A percentile compares a stretch with the other conserved stretches of the same genome.
These are phyloP conservation scores for Notamacropus eugenii DNA, from an alignment of 2,797 vertebrate genomes.

Conservation along the genomic window DNA sequence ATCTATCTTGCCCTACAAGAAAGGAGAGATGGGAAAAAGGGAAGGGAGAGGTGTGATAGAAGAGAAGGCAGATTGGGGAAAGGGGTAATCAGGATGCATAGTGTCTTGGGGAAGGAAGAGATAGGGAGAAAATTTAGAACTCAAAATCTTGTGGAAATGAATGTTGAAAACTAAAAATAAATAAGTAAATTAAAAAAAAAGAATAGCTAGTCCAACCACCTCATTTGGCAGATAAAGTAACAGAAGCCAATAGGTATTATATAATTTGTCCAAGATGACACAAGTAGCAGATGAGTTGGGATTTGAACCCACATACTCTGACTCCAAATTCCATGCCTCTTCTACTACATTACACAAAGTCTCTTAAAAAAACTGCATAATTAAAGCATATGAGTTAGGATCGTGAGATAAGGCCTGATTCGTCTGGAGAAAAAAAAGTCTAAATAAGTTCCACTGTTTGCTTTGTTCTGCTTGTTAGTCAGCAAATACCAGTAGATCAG, in stretches of 20 bases:
- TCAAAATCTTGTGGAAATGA: no score
- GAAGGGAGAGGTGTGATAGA: no score
- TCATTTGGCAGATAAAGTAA: neutral
- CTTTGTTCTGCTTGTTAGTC: neutral
- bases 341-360: neutral
- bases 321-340: neutral
- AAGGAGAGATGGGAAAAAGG: no score
- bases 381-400: neutral
- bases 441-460: neutral
- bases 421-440: neutral
- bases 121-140: no score
- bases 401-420: neutral
- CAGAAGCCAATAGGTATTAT: neutral
- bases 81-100: no score
- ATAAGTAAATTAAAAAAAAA: no score
- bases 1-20: no score
- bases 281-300: neutral
- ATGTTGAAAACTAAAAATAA: no score
- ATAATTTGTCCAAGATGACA: neutral
- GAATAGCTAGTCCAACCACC: neutral
- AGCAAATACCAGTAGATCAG: neutral
- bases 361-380: neutral
- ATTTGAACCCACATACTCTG: neutral
- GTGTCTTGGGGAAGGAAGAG: no score
- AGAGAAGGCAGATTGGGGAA: no score